A percentile compares a stretch with the other conserved stretches of the same genome.
Conservation (phyloP, 1,140 invertebrate species). For the Brachionus calyciflorus region DNA sequence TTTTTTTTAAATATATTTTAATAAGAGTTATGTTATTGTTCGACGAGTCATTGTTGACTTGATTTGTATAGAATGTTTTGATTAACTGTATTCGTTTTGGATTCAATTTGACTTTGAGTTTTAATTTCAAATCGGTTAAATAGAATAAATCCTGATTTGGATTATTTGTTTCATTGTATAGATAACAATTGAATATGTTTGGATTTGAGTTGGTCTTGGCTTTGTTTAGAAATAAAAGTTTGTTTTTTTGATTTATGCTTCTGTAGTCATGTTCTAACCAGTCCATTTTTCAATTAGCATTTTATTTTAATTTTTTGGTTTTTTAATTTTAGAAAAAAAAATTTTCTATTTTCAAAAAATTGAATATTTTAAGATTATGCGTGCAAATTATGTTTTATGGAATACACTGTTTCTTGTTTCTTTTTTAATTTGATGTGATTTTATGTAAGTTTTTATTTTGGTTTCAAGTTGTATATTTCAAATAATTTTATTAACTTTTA, state of each 20-base stretch:
- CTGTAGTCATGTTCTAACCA: conserved; percentile 3
- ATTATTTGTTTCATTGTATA: not conserved
- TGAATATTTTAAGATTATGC: too few relatives aligned
- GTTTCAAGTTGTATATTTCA: too few relatives aligned
- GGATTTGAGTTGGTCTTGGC: not conserved
- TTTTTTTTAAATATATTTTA: not conserved
- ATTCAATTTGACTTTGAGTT: conserved; percentile 16
- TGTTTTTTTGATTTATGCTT: conserved; percentile 7
- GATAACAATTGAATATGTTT: not conserved
- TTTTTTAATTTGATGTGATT: too few relatives aligned
- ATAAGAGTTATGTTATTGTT: not conserved
- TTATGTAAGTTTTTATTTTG: too few relatives aligned
- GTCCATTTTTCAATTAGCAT: not conserved
- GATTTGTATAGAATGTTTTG: not conserved
- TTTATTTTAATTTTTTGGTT: too few relatives aligned
- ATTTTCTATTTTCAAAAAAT: too few relatives aligned
- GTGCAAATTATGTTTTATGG: too few relatives aligned
- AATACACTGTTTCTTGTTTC: too few relatives aligned
- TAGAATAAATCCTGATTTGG: conserved; percentile 4
- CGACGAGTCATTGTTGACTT: not conserved
- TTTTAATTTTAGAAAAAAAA: too few relatives aligned
- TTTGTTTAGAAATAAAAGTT: conserved; percentile 19
- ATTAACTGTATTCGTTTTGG: not conserved
- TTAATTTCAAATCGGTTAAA: not conserved
- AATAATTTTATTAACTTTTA: too few relatives aligned